A percentile compares a stretch with the other conserved stretches of the same genome.
Conservation (phyloP, 2,113 vertebrate species). For the Neotragus moschatus region DNA sequence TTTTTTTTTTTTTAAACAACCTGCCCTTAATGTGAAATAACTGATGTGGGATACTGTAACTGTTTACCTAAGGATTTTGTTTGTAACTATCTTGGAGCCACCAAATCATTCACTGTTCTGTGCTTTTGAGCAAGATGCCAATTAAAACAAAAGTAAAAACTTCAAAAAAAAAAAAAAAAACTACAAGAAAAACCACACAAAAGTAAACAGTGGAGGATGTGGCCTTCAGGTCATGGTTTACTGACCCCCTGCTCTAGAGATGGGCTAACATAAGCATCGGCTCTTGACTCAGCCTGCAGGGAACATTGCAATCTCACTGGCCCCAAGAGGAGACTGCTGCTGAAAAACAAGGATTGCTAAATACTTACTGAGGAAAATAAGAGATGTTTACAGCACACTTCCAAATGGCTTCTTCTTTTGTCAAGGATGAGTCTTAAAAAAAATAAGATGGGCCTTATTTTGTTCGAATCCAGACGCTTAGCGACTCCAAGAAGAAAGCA, state of each 20-base stretch:
- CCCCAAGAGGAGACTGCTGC: not conserved
- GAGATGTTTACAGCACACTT: not conserved
- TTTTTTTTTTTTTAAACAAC: not conserved
- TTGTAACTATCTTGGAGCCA: slow-evolving; percentile 30
- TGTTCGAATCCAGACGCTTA: not conserved
- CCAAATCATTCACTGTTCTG: not conserved
- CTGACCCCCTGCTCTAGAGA: not conserved
- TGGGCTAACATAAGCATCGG: rapidly evolving
- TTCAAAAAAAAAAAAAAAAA: not conserved
- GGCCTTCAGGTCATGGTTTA: not conserved
- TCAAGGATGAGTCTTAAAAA: not conserved
- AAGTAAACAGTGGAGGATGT: not conserved
- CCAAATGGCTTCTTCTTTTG: not conserved
- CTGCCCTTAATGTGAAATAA: slow-evolving; percentile 49
- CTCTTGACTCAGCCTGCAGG: not conserved
- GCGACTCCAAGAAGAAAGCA: not conserved
- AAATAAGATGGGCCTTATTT: not conserved
- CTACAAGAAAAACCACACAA: not conserved
- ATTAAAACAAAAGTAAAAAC: slow-evolving; percentile 21
- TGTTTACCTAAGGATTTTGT: not conserved
- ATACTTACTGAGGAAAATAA: not conserved
- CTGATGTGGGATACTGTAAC: not conserved
- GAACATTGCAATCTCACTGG: not conserved
- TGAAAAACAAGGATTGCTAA: not conserved
- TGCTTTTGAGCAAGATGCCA: not conserved